phyloP scores from a whole-genome alignment of 2,797 vertebrate genomes.

The Coranthus polyacanthus region DNA sequence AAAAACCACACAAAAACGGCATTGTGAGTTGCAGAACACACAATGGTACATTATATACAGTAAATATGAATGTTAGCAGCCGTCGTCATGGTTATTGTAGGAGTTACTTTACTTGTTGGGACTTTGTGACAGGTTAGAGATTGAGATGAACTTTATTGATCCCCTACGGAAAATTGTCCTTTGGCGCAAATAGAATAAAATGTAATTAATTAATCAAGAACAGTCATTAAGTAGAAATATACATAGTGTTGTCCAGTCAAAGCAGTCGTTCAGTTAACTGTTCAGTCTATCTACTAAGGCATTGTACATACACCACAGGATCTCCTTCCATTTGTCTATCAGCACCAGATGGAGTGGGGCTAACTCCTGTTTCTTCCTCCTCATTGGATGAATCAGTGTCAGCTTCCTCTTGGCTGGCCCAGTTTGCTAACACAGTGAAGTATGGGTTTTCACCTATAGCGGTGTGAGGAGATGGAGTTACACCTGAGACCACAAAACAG shows the following conservation, averaged over 20 bases:
- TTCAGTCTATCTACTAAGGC: too few relatives aligned
- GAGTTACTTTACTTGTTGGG: slow-evolving; percentile 36
- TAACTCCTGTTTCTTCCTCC: slow-evolving; percentile 54
- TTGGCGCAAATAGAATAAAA: too few relatives aligned
- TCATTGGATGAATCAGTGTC: slow-evolving; percentile 77
- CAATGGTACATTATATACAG: too few relatives aligned
- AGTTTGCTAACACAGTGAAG: slow-evolving; percentile 44
- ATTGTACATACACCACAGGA: not conserved
- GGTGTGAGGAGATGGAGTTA: not conserved
- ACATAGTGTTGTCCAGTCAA: too few relatives aligned
- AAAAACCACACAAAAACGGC: not conserved
- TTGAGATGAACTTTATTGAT: too few relatives aligned
- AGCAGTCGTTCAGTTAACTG: too few relatives aligned
- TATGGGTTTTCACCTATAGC: slow-evolving; percentile 22
- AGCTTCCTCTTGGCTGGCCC: slow-evolving; percentile 64
- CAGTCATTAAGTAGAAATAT: too few relatives aligned
- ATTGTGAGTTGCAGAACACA: too few relatives aligned
- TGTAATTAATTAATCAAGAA: too few relatives aligned
- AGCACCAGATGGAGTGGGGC: not conserved
- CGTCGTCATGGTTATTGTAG: not conserved
- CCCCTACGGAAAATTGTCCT: too few relatives aligned
- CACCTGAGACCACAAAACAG: slow-evolving; percentile 24
- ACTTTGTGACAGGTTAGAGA: not conserved
- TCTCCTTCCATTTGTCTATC: slow-evolving; percentile 18
- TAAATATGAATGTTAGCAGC: too few relatives aligned